phyloP scores from a whole-genome alignment of 2,113 vertebrate genomes.

The Saccopteryx leptura region DNA sequence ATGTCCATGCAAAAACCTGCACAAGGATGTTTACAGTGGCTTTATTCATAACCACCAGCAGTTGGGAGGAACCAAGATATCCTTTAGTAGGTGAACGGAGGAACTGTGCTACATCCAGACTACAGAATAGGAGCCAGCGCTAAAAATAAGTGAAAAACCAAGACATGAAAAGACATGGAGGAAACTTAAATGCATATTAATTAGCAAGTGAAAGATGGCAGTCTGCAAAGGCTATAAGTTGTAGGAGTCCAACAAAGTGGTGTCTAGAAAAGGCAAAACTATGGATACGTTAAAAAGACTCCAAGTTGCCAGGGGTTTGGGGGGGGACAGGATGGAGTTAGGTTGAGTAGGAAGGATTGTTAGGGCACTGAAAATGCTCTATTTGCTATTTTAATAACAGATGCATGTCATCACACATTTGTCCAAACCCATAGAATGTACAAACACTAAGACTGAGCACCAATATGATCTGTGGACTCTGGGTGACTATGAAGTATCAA shows the following conservation, averaged over 20 bases:
- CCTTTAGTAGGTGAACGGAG: neutral
- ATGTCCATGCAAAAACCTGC: neutral
- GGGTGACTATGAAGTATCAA: neutral
- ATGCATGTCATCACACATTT: neutral
- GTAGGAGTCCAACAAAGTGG: neutral
- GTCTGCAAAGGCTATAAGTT: neutral
- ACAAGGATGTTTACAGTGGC: neutral
- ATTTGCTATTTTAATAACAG: neutral
- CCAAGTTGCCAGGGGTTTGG: neutral
- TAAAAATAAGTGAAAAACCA: neutral
- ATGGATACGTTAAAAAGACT: neutral
- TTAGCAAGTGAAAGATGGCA: neutral
- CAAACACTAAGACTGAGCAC: neutral
- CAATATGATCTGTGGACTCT: neutral
- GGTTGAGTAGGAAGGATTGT: neutral
- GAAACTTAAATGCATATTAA: constrained; percentile 11
- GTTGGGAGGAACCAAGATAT: neutral
- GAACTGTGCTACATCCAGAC: neutral
- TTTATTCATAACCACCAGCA: neutral
- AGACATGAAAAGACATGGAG: neutral
- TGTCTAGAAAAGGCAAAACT: neutral
- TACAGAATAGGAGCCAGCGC: neutral
- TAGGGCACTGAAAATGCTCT: neutral
- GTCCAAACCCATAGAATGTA: neutral
- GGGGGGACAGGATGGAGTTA: neutral